Percentiles rank a stretch among this genome's conserved stretches.
Conservation (phyloP, 2,797 vertebrate genomes). For the Anniella stebbinsi region DNA sequence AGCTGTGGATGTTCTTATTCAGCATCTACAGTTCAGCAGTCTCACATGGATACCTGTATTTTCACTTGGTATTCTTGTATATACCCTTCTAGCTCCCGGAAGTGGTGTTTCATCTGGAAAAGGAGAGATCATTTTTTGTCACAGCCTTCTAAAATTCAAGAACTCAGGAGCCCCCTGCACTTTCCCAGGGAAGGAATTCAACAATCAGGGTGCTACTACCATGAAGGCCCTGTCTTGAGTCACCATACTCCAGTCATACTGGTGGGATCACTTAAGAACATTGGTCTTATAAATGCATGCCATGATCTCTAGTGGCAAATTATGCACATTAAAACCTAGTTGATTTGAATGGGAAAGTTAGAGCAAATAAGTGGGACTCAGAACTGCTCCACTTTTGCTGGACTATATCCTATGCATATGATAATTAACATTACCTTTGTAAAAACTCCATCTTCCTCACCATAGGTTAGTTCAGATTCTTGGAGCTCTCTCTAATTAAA, state of each 20-base stretch:
- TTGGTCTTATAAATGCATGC: too few species aligned
- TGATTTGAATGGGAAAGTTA: background rate
- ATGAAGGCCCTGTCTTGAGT: too few species aligned
- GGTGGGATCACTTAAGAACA: too few species aligned
- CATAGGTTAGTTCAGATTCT: constrained; percentile 18
- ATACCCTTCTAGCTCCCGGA: constrained; percentile 32
- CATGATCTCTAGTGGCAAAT: background rate
- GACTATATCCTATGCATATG: background rate
- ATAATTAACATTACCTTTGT: background rate
- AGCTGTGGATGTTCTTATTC: background rate
- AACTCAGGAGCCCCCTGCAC: too few species aligned
- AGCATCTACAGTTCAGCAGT: background rate
- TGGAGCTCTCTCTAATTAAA: background rate
- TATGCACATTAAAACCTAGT: background rate
- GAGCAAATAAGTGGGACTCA: background rate
- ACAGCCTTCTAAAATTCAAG: too few species aligned
- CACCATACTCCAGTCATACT: too few species aligned
- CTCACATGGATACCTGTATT: constrained; percentile 28
- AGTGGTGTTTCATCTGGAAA: constrained; percentile 43
- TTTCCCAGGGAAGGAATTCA: too few species aligned
- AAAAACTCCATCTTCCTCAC: constrained; percentile 14
- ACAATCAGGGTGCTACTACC: too few species aligned
- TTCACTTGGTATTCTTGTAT: constrained; percentile 31
- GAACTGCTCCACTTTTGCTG: background rate
- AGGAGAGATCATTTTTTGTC: background rate